A percentile compares a stretch with the other conserved stretches of the same genome.
phyloP scores from a whole-genome alignment of 2,888 invertebrate species.

The Lycaena phlaeas region DNA sequence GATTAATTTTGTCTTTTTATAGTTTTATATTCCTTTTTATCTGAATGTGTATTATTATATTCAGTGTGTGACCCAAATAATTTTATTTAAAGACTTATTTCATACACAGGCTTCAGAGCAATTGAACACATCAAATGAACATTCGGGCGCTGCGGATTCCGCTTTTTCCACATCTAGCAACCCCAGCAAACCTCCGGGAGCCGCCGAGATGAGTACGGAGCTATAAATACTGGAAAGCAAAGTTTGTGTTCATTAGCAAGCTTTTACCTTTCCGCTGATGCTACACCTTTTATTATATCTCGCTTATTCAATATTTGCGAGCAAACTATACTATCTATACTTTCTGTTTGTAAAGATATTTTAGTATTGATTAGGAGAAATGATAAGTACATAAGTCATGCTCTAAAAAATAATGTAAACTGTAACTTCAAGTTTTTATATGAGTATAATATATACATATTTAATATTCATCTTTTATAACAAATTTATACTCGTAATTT shows the following conservation, averaged over 20 bases:
- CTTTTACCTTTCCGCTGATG: conserved; percentile 1
- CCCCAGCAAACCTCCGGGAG: conserved; percentile 35
- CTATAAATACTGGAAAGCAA: conserved; percentile 32
- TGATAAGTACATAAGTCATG: too few relatives aligned
- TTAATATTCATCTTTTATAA: too few relatives aligned
- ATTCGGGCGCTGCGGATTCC: conserved; percentile 30
- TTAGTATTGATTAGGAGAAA: too few relatives aligned
- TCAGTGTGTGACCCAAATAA: conserved; percentile 5
- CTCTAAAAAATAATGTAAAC: too few relatives aligned
- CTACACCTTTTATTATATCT: conserved; percentile 5
- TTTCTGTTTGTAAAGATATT: conserved; percentile 1
- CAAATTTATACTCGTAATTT: too few relatives aligned
- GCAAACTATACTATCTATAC: conserved; percentile 1
- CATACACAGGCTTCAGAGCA: conserved; percentile 61
- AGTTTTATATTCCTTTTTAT: conserved; percentile 12
- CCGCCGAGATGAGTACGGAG: conserved; percentile 80
- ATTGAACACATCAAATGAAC: conserved; percentile 39
- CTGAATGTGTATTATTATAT: neutral
- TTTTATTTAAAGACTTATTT: conserved; percentile 12
- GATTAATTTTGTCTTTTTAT: conserved; percentile 23
- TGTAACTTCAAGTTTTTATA: too few relatives aligned
- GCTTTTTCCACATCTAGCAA: conserved; percentile 30
- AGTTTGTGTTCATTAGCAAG: conserved; percentile 6
- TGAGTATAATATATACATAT: too few relatives aligned
- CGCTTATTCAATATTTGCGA: neutral